Conservation (phyloP, 2,888 invertebrate genomes). For the Caenorhabditis doughertyi region DNA sequence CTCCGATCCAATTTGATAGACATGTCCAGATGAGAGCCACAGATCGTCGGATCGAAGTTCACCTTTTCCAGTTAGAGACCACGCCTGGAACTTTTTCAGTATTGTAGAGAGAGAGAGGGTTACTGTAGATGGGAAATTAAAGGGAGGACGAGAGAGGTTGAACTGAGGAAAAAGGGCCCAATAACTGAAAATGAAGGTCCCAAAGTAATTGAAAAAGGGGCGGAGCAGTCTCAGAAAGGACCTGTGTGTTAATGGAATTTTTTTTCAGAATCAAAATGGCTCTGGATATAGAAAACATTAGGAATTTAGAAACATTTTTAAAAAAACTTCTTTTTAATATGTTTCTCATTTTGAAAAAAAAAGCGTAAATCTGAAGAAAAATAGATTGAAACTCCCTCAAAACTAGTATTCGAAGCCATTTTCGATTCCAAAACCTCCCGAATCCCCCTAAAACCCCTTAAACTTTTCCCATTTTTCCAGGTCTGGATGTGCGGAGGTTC, state of each 20-base stretch:
- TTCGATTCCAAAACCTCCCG: too few species aligned
- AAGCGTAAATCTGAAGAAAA: too few species aligned
- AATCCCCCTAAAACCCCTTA: slow-evolving; percentile 86
- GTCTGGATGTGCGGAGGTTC: slow-evolving; percentile 97
- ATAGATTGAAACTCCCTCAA: too few species aligned
- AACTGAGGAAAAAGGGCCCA: neutral
- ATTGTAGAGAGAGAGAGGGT: neutral
- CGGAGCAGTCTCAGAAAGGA: neutral
- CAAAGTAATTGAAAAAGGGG: too few species aligned
- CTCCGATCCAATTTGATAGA: slow-evolving; percentile 58
- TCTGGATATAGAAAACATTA: too few species aligned
- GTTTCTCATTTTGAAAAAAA: too few species aligned
- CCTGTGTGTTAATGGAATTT: slow-evolving; percentile 43
- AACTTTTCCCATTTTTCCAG: slow-evolving; percentile 7
- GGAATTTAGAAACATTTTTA: too few species aligned
- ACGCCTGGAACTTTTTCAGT: slow-evolving; percentile 74
- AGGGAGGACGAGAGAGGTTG: neutral
- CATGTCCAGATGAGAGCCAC: slow-evolving; percentile 76
- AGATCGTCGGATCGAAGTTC: slow-evolving; percentile 82
- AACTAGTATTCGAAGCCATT: too few species aligned
- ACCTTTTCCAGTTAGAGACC: slow-evolving; percentile 80
- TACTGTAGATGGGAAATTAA: neutral
- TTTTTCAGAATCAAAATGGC: too few species aligned
- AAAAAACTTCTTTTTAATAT: too few species aligned
- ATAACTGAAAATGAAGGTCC: neutral